These are phyloP conservation scores for Polypedilum pembai DNA, from an alignment of 1,140 invertebrate genomes.

Conservation along the genomic window DNA sequence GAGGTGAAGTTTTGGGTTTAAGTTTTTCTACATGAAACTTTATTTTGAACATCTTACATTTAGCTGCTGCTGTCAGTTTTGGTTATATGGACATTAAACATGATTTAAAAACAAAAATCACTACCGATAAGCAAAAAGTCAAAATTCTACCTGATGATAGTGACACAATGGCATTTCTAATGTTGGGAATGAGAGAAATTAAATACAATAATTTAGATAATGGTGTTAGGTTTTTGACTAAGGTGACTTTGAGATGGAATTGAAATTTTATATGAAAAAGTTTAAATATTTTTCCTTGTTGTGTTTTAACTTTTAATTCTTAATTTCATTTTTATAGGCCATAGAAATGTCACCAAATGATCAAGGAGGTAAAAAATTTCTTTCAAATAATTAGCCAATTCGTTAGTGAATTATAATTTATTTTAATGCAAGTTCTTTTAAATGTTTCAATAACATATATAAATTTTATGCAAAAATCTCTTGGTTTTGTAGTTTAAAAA, in stretches of 20 bases:
- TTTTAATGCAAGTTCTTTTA: no score
- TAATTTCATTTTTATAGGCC: slow-evolving; percentile 61
- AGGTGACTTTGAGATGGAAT: slow-evolving; percentile 49
- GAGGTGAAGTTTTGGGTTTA: no score
- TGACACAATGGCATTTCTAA: slow-evolving; percentile 63
- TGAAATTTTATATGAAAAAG: not conserved
- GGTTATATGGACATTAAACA: slow-evolving; percentile 76
- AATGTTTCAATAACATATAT: no score
- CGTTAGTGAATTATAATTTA: no score
- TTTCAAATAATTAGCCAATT: no score
- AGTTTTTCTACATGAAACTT: no score
- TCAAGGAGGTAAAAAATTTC: slow-evolving; percentile 47
- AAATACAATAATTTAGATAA: slow-evolving; percentile 58
- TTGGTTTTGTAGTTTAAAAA: no score
- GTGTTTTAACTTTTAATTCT: not conserved
- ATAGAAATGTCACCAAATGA: slow-evolving; percentile 78
- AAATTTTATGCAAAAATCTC: no score
- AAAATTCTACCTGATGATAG: slow-evolving; percentile 68
- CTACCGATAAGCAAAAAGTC: not conserved
- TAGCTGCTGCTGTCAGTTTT: slow-evolving; percentile 76
- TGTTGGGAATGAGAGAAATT: slow-evolving; percentile 66
- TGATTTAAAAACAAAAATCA: slow-evolving; percentile 67
- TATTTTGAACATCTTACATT: no score
- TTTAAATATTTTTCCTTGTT: not conserved
- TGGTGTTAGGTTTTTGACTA: slow-evolving; percentile 67